Conservation (phyloP, 2,888 invertebrate species). For the Cantharis flavilabris region DNA sequence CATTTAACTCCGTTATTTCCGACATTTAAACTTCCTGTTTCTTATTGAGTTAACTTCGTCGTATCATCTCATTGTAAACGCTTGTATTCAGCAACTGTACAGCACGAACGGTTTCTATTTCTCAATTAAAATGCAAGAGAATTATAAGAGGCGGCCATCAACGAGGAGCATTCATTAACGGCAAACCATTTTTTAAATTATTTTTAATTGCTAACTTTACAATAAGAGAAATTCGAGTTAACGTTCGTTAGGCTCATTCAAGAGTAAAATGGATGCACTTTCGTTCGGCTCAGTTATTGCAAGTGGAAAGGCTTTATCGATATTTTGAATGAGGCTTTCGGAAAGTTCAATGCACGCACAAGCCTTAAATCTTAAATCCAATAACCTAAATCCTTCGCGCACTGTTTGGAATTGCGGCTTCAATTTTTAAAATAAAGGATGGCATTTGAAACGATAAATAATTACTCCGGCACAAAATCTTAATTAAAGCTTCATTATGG, state of each 20-base stretch:
- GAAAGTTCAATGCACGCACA: not conserved
- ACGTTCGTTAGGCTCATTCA: not conserved
- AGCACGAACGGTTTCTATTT: not conserved
- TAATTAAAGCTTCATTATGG: not conserved
- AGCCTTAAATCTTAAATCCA: not conserved
- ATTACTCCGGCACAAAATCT: not conserved
- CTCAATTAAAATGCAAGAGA: slow-evolving; percentile 9
- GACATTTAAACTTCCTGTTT: slow-evolving; percentile 20
- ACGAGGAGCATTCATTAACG: not conserved
- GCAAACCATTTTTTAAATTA: not conserved
- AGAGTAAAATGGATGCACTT: not conserved
- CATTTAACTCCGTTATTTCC: slow-evolving; percentile 20
- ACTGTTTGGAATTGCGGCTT: not conserved
- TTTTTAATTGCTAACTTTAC: not conserved
- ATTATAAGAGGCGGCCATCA: not conserved
- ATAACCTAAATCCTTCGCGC: not conserved
- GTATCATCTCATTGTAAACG: slow-evolving; percentile 1
- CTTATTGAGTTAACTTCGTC: slow-evolving; percentile 22
- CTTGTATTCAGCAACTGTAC: not conserved
- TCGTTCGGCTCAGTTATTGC: not conserved
- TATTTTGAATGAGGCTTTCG: not conserved
- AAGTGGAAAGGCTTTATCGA: not conserved
- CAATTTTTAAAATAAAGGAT: not conserved
- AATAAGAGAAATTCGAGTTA: not conserved
- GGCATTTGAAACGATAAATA: not conserved